A percentile compares a stretch with the other conserved stretches of the same genome.
Evolutionary conservation across 1,140 invertebrate species (phyloP).

Genomic region (Meloidogyne hapla): DNA sequence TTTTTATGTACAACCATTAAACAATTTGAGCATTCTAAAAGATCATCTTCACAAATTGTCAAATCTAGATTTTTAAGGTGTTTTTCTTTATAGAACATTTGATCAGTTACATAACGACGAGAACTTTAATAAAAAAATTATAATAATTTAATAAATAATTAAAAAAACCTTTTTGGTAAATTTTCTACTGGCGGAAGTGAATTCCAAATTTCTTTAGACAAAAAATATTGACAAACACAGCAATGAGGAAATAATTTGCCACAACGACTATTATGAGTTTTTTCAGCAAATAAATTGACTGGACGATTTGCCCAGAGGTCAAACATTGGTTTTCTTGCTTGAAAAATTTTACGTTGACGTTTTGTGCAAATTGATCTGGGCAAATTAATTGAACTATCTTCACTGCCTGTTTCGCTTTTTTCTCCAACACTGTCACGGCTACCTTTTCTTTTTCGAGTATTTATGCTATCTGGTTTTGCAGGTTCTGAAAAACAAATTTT

Average conservation of each 20-base stretch:
- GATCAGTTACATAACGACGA: conserved; percentile 32
- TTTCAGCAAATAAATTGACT: conserved; percentile 40
- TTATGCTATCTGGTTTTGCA: not conserved
- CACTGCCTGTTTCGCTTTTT: conserved; percentile 13
- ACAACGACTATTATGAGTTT: conserved; percentile 18
- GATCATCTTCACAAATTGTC: conserved; percentile 24
- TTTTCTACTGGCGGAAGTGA: conserved; percentile 4
- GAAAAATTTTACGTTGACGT: conserved; percentile 28
- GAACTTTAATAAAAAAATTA: conserved; percentile 28
- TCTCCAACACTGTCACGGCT: conserved; percentile 1
- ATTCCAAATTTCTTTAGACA: conserved; percentile 22
- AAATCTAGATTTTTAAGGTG: not conserved
- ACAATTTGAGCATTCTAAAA: conserved; percentile 36
- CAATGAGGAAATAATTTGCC: conserved; percentile 31
- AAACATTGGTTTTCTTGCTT: conserved; percentile 31
- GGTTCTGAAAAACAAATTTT: not conserved
- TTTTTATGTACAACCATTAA: conserved; percentile 32
- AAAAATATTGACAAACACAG: conserved; percentile 39
- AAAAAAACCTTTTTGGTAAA: conserved; percentile 16
- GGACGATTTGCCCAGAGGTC: conserved; percentile 36
- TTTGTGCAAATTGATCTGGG: conserved; percentile 18
- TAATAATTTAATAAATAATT: not conserved
- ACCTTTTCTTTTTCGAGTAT: not conserved
- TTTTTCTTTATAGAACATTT: conserved; percentile 37
- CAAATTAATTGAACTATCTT: conserved; percentile 14